phyloP scores from a whole-genome alignment of 2,888 invertebrate species.

The Trichogramma dendrolimi region DNA sequence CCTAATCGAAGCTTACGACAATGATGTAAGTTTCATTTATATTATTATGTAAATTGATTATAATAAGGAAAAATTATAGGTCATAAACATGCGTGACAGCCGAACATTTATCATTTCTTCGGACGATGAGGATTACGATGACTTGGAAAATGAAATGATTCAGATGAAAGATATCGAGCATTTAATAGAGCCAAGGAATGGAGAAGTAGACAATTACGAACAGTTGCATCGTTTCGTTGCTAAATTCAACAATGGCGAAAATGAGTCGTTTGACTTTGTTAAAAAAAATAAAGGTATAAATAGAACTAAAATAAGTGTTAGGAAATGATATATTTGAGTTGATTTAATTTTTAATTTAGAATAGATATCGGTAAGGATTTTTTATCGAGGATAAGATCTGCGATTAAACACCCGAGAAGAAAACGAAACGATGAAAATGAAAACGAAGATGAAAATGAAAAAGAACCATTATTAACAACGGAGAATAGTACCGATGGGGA shows the following conservation, averaged over 20 bases:
- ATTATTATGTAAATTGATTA: not conserved
- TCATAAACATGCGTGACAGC: slow-evolving; percentile 32
- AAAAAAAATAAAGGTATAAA: slow-evolving; percentile 4
- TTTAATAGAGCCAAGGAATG: slow-evolving; percentile 30
- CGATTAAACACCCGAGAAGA: not conserved
- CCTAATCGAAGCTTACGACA: too few species aligned
- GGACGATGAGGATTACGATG: slow-evolving; percentile 47
- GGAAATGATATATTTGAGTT: not conserved
- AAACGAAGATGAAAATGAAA: not conserved
- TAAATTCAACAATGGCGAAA: slow-evolving; percentile 41
- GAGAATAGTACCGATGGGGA: too few species aligned
- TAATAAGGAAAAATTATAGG: not conserved
- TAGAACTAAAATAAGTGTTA: not conserved
- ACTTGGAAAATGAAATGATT: slow-evolving; percentile 51
- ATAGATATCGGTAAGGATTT: not conserved
- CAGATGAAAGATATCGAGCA: slow-evolving; percentile 38
- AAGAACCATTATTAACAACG: not conserved
- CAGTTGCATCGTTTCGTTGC: slow-evolving; percentile 46
- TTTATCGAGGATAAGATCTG: not conserved
- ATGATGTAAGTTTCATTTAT: not conserved
- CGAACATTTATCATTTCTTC: slow-evolving; percentile 41
- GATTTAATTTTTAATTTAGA: not conserved
- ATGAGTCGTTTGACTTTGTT: slow-evolving; percentile 33
- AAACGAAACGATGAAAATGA: not conserved
- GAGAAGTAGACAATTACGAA: slow-evolving; percentile 43